phyloP scores from a whole-genome alignment of 2,113 vertebrate species.

The Chloroceryle aenea region DNA sequence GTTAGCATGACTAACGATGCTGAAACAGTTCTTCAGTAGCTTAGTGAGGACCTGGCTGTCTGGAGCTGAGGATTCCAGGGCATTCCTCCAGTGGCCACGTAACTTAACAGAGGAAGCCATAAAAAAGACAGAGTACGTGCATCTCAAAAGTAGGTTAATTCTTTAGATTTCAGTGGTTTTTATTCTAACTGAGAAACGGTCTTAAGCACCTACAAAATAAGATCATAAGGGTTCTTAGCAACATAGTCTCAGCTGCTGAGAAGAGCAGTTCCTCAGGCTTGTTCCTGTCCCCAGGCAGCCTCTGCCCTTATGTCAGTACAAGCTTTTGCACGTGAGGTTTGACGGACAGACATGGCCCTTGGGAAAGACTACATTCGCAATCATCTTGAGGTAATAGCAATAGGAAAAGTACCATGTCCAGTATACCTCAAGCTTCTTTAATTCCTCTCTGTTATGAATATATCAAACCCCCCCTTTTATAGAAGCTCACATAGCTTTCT shows the following conservation, averaged over 20 bases:
- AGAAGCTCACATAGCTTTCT: not conserved
- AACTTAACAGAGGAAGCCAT: not conserved
- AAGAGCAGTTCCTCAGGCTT: not conserved
- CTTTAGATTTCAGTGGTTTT: not conserved
- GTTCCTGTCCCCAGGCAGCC: not conserved
- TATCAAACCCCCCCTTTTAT: not conserved
- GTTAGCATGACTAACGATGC: not conserved
- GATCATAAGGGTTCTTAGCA: not conserved
- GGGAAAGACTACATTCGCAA: fast-evolving
- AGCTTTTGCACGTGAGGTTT: not conserved
- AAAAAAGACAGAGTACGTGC: fast-evolving
- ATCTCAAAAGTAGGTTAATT: not conserved
- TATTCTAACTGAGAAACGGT: not conserved
- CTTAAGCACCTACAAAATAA: not conserved
- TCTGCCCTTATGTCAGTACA: not conserved
- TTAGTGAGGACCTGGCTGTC: not conserved
- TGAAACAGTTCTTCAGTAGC: not conserved
- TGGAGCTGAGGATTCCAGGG: not conserved
- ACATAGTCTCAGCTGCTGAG: not conserved
- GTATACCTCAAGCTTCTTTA: not conserved
- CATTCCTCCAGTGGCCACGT: not conserved
- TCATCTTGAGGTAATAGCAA: not conserved
- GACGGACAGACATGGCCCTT: fast-evolving
- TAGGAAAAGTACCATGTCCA: not conserved
- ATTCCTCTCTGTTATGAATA: not conserved